Evolutionary conservation across 2,113 vertebrate species (phyloP).

Genomic region (Sturnira hondurensis): DNA sequence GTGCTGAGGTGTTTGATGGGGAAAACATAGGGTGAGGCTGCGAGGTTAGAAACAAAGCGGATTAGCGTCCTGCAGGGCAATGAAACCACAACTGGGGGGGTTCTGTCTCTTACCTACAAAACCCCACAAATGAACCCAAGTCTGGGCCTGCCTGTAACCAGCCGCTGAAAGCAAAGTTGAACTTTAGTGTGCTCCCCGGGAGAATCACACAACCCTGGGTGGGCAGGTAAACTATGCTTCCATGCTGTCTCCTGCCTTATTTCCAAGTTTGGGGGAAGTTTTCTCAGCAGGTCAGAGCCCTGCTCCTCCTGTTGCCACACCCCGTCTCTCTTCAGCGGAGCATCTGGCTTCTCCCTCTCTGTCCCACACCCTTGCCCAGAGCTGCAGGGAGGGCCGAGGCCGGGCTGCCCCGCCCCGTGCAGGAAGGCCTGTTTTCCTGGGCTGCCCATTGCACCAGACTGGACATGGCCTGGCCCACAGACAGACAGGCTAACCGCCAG

Average conservation of each 20-base stretch:
- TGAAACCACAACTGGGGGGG: neutral
- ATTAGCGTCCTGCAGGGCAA: neutral
- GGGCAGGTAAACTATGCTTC: rapidly evolving
- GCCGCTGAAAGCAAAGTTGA: neutral
- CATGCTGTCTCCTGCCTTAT: neutral
- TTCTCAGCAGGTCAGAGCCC: neutral
- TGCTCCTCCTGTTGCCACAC: neutral
- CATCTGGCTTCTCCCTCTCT: neutral
- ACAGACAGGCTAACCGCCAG: neutral
- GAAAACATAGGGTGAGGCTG: neutral
- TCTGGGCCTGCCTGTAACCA: neutral
- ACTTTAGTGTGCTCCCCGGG: neutral
- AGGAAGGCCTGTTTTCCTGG: neutral
- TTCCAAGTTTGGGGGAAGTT: neutral
- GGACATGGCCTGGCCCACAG: neutral
- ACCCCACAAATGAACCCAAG: neutral
- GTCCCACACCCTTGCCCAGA: neutral
- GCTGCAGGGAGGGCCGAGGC: neutral
- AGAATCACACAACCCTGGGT: rapidly evolving
- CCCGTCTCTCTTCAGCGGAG: neutral
- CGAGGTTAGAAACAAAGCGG: neutral
- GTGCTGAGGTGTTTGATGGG: neutral
- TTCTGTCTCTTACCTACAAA: neutral
- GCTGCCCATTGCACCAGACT: neutral
- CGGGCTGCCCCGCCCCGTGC: neutral